phyloP scores from a whole-genome alignment of 2,113 vertebrate genomes.

The Anguilla rostrata region DNA sequence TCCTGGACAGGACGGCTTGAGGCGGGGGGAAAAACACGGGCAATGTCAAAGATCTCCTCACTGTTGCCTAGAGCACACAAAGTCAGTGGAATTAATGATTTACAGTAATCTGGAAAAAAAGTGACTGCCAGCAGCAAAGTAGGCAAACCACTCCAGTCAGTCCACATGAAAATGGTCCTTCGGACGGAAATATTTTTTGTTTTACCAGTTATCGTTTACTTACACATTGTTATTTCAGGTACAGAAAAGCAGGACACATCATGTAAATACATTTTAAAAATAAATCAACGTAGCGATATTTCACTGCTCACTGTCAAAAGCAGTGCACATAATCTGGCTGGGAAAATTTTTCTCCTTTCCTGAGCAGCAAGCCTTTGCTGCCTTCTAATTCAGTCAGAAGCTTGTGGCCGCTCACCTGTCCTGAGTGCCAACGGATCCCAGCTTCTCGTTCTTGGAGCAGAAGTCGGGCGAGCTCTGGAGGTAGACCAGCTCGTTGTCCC shows the following conservation, averaged over 20 bases:
- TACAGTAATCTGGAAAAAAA: background rate
- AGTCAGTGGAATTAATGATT: background rate
- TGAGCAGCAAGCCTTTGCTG: too few species aligned
- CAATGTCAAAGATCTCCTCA: conserved; percentile 38
- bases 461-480: conserved; percentile 95
- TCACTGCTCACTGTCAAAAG: background rate
- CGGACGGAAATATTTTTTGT: background rate
- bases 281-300: background rate
- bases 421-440: conserved; percentile 91
- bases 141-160: background rate
- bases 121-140: background rate
- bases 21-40: conserved; percentile 19
- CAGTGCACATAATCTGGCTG: background rate
- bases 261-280: background rate
- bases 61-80: conserved; percentile 18
- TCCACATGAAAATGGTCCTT: background rate
- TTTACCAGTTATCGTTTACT: background rate
- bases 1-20: conserved; percentile 40
- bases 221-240: background rate
- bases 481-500: conserved; percentile 94
- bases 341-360: background rate
- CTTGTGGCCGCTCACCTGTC: conserved; percentile 78
- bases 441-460: conserved; percentile 90
- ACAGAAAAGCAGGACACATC: background rate
- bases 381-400: background rate